These are phyloP conservation scores for Oscheius sp. DNA, from an alignment of 1,140 invertebrate genomes.

Conservation along the genomic window DNA sequence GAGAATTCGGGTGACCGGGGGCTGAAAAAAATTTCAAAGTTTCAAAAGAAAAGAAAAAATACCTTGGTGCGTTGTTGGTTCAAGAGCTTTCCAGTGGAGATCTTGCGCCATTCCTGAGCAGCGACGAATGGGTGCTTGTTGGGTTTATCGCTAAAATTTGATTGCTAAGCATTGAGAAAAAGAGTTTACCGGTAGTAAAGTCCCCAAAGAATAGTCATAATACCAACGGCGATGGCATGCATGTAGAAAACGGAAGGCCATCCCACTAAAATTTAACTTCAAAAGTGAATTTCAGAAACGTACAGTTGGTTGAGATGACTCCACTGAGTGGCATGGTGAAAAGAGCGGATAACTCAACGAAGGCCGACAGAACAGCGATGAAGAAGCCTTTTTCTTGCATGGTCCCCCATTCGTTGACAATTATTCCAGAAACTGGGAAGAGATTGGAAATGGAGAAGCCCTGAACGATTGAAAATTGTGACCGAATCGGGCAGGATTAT, in stretches of 20 bases:
- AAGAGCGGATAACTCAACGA: conserved; percentile 31
- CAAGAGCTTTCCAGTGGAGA: conserved; percentile 19
- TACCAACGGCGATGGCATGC: conserved; percentile 19
- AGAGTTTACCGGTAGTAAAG: conserved; percentile 30
- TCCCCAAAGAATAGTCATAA: conserved; percentile 32
- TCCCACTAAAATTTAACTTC: conserved; percentile 32
- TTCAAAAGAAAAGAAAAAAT: not conserved
- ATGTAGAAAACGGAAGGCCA: conserved; percentile 42
- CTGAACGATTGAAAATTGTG: conserved; percentile 10
- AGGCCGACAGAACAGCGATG: conserved; percentile 38
- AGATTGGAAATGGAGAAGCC: conserved; percentile 32
- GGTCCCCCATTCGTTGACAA: conserved; percentile 34
- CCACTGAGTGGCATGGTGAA: conserved; percentile 40
- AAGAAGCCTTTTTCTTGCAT: conserved; percentile 38
- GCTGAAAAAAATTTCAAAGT: conserved; percentile 17
- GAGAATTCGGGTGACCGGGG: conserved; percentile 40
- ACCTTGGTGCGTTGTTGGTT: not conserved
- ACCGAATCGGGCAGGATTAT: not conserved
- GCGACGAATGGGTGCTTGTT: conserved; percentile 36
- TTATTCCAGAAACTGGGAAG: conserved; percentile 34
- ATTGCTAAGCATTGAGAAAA: not conserved
- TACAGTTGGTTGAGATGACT: conserved; percentile 20
- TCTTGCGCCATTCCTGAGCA: conserved; percentile 28
- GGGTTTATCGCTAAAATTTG: conserved; percentile 28
- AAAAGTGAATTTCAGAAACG: not conserved